phyloP scores from a whole-genome alignment of 2,888 invertebrate genomes.

The Brachyopa scutellaris region DNA sequence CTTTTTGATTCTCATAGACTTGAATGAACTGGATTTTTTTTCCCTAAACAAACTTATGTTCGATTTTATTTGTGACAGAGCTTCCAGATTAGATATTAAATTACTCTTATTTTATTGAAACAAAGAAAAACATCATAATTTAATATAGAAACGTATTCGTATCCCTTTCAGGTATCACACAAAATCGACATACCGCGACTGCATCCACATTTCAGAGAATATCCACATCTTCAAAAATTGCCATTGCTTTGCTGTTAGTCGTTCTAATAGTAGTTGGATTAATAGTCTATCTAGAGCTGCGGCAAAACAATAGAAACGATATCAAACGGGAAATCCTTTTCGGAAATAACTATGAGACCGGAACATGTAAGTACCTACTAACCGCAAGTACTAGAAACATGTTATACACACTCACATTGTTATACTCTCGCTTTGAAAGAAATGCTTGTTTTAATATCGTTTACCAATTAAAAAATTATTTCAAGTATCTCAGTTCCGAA shows the following conservation, averaged over 20 bases:
- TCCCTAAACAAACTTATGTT: too few relatives aligned
- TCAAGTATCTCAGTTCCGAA: conserved; percentile 80
- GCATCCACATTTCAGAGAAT: conserved; percentile 74
- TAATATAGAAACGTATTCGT: too few relatives aligned
- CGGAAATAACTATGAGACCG: conserved; percentile 80
- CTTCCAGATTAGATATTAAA: too few relatives aligned
- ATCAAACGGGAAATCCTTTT: conserved; percentile 76
- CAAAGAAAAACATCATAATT: too few relatives aligned
- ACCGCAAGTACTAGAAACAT: too few relatives aligned
- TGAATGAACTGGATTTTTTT: not conserved
- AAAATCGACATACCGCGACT: conserved; percentile 72
- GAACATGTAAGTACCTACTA: conserved; percentile 79
- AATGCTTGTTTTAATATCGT: not conserved
- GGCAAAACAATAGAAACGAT: conserved; percentile 63
- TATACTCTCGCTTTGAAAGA: too few relatives aligned
- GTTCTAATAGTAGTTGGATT: conserved; percentile 76
- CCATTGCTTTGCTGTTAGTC: conserved; percentile 76
- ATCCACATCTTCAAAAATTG: conserved; percentile 76
- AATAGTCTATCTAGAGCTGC: conserved; percentile 77
- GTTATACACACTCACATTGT: too few relatives aligned
- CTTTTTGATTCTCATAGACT: not conserved
- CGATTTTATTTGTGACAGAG: too few relatives aligned
- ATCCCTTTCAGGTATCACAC: conserved; percentile 75
- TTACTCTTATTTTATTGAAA: too few relatives aligned
- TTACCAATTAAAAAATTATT: conserved; percentile 66